Evolutionary conservation across 37 sponge, comb jelly and placozoan species (phyloP), one percentile per base, ranked within the genome.

Genomic region (Ianthella basta): DNA sequence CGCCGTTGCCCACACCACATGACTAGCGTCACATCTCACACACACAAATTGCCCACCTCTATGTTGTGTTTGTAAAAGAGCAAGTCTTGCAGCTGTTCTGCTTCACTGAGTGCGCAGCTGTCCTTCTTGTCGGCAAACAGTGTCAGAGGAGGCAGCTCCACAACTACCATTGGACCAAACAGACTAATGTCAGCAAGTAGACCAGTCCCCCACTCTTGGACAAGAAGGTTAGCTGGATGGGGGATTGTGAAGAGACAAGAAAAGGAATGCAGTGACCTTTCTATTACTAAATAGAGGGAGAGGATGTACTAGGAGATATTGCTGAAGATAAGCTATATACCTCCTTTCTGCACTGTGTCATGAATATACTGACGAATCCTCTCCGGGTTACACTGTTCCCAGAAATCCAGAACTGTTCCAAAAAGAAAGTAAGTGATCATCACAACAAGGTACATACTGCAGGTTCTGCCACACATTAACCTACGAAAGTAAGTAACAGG

Each of bases 161-260:
- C 91, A 24, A 88, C 44, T 29, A 90, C 82, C 94, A 94, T 90
- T 15, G 72, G 32, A 21, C 94, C 81, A 88, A 88, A 94, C 72
- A 88, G 35, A 40, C 44, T 80, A 0, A 66, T 29, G 50, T 88
- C 85, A 56, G 88, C 85, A 34, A 94, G 61, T 29, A 90, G 66
- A 16, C 70, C 59, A 36, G 94, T 90, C 19, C 84, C 84, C 94
- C 94, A 94, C 20, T 81, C 65, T 27, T 77, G 32, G 16, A 37
- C 29, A 0, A 93, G 82, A 23, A 87, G 50, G 3, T 38, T 64
- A 38, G 86, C 86, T 85, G 36, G 50, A 44, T n/a, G n/a, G n/a
- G 50, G 6, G 8, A 44, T 44, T 44, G 50, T n/a, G 8, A 44
- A 44, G 50, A 44, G 50, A 44, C 50, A 44, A 3, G 50, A 44